Conservation (phyloP, 1,140 invertebrate genomes). For the Heterodera schachtii region DNA sequence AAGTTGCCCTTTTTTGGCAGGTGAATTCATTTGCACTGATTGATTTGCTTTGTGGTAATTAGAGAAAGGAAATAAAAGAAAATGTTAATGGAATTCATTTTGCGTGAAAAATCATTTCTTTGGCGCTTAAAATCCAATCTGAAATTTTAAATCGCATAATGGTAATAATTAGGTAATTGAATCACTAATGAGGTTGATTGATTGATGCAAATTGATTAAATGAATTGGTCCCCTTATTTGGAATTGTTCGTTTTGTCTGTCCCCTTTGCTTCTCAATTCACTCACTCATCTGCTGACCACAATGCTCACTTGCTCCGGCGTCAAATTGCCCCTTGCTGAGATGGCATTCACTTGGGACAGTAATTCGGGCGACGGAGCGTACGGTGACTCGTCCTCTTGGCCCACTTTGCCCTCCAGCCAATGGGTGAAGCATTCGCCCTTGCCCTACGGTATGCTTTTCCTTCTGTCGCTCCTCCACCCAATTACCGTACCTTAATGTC, state of each 20-base stretch:
- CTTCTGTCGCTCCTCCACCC: background rate
- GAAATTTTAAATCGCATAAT: no score
- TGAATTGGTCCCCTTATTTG: no score
- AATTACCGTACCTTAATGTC: conserved; percentile 51
- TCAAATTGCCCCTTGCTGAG: conserved; percentile 10
- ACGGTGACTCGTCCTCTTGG: conserved; percentile 30
- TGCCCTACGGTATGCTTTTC: conserved; percentile 39
- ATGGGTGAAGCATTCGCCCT: conserved; percentile 49
- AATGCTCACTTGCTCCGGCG: conserved; percentile 5
- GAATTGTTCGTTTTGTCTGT: background rate
- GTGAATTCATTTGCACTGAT: no score
- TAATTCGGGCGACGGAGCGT: conserved; percentile 21
- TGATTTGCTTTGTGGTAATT: no score
- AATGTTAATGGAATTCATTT: no score
- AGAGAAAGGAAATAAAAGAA: no score
- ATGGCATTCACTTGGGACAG: conserved; percentile 21
- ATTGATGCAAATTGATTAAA: no score
- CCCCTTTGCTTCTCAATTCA: background rate
- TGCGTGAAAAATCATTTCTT: no score
- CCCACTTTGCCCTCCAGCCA: conserved; percentile 47
- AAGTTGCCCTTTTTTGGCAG: no score
- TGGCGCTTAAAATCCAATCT: no score
- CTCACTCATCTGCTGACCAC: conserved; percentile 16
- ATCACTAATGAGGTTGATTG: no score
- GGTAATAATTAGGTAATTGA: no score